Evolutionary conservation across 1,140 invertebrate species (phyloP), one percentile per base, ranked within the genome.

Genomic region (Drosophila equinoxialis): DNA sequence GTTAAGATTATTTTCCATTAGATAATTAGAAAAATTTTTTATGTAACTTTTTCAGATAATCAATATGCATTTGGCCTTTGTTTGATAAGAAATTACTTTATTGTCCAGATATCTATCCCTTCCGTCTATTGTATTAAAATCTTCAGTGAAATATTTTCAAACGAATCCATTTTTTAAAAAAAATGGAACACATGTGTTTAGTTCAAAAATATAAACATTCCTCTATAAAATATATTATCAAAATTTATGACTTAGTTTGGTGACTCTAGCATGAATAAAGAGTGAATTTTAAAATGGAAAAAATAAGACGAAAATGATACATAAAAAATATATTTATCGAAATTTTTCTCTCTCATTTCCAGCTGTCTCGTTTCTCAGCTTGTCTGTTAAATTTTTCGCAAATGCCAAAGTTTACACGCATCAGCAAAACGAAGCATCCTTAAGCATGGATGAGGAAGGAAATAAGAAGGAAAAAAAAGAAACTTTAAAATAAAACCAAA

Each of bases 351-450:
- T 48, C 30, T 54, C 17, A 51, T 20, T 48, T 23, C 17, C 14
- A 45, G 37, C 48, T 48, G 33, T 14, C 30, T 42, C 7, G 51
- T 42, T 45, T 66, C 64, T 54, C 67, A 68, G 37, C 58, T 70
- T 67, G 74, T 71, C 66, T 70, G 75, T 69, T 82, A 66, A 76
- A 83, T 79, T 73, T 87, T 33, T 57, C 57, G 37, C 65, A 79
- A 80, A 75, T 83, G 58, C 23, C 70, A 71, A 80, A 87, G 63
- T 77, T 87, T 83, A 66, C 65, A 82, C 79, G 67, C 74, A 63
- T 73, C 79, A 75, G 68, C 41, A 72, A 17, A 23, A 30, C 11
- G 45, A 68, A 55, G 65, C 70, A 80, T 63, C 57, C 37, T 37
- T 23, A 64, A 76, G 66, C 42, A 48, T 59, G 58, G 57, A 55